These are phyloP conservation scores for Bettongia penicillata DNA, from an alignment of 2,113 vertebrate species.

Conservation along the genomic window DNA sequence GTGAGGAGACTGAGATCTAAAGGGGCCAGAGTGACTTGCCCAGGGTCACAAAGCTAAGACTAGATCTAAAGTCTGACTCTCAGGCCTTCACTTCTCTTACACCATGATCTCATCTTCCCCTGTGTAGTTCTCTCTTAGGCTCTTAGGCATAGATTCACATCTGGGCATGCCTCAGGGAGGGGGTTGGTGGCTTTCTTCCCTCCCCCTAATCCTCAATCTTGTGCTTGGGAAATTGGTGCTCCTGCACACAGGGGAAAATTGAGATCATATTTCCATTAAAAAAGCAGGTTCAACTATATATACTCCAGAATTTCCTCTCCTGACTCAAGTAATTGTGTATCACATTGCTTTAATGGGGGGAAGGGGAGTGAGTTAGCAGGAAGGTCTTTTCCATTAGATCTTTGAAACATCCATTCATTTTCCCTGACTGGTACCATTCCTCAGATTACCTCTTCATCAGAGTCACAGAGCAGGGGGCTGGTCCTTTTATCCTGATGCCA, in stretches of 20 bases:
- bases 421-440: background rate
- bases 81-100: background rate
- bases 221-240: background rate
- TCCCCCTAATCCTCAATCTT: background rate
- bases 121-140: background rate
- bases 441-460: background rate
- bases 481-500: background rate
- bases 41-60: background rate
- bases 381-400: background rate
- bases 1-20: background rate
- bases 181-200: accelerated
- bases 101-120: background rate
- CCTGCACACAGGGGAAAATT: background rate
- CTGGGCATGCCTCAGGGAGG: background rate
- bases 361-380: background rate
- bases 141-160: background rate
- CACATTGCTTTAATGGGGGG: background rate
- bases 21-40: background rate
- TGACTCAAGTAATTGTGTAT: background rate
- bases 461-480: background rate
- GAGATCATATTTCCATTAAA: background rate
- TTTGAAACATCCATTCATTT: background rate
- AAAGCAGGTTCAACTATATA: background rate
- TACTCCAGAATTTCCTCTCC: background rate
- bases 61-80: background rate